Evolutionary conservation across 2,113 vertebrate genomes (phyloP).

Genomic region (Genyomyrus donnyi): DNA sequence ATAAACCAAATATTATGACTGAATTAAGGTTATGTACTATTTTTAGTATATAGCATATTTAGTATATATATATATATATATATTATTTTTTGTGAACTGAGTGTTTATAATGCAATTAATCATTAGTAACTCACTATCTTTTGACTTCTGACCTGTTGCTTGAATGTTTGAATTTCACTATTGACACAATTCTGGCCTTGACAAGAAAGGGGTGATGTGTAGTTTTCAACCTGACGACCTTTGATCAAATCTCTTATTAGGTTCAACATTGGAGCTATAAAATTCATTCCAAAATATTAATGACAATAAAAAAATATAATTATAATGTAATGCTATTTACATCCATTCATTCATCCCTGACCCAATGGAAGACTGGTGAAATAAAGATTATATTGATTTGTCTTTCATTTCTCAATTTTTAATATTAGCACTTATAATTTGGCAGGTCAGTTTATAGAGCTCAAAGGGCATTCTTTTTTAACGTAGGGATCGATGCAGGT

Average conservation of each 20-base stretch:
- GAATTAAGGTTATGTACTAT: neutral
- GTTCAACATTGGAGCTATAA: neutral
- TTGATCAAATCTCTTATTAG: neutral
- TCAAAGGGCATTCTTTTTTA: neutral
- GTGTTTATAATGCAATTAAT: neutral
- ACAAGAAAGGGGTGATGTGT: neutral
- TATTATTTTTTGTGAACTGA: neutral
- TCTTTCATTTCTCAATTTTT: neutral
- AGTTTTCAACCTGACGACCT: neutral
- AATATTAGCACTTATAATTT: neutral
- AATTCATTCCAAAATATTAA: neutral
- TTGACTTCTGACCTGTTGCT: neutral
- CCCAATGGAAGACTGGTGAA: neutral
- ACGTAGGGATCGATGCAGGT: neutral
- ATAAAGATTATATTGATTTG: neutral
- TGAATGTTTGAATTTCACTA: conserved; percentile 2
- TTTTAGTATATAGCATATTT: neutral
- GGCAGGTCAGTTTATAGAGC: neutral
- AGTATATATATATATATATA: no score
- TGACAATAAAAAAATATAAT: neutral
- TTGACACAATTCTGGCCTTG: conserved; percentile 1
- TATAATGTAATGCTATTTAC: neutral
- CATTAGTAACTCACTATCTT: neutral
- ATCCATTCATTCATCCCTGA: neutral
- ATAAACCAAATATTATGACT: neutral